phyloP scores from a whole-genome alignment of 2,888 invertebrate species.

The Drosophila kanekoi region DNA sequence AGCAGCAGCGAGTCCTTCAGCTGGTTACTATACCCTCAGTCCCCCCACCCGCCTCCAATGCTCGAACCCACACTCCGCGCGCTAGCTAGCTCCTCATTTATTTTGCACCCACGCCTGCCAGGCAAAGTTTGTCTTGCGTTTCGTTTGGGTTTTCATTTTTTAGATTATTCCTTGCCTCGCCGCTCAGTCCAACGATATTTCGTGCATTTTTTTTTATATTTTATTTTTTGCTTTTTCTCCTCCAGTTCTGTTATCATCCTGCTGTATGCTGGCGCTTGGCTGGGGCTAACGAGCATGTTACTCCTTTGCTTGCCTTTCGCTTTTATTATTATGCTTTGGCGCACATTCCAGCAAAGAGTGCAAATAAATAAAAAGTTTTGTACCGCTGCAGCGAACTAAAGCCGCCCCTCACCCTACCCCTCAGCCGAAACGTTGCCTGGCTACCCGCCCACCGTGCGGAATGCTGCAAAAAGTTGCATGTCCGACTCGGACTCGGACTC shows the following conservation, averaged over 20 bases:
- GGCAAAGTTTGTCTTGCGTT: constrained; percentile 81
- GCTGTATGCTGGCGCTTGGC: constrained; percentile 43
- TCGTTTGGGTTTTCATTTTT: constrained; percentile 81
- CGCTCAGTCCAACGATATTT: constrained; percentile 62
- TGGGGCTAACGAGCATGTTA: constrained; percentile 78
- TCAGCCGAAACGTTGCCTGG: constrained; percentile 57
- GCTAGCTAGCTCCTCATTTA: constrained; percentile 65
- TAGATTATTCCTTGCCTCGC: constrained; percentile 75
- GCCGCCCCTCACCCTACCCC: background rate
- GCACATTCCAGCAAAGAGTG: constrained; percentile 66
- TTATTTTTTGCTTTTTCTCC: constrained; percentile 19
- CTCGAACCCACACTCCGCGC: background rate
- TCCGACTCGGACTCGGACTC: constrained; percentile 39
- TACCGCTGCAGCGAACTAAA: constrained; percentile 44
- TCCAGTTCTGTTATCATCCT: constrained; percentile 45
- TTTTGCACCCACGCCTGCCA: constrained; percentile 80
- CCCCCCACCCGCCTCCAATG: background rate
- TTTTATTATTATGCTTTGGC: constrained; percentile 81
- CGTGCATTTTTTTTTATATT: constrained; percentile 19
- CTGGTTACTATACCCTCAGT: constrained; percentile 20
- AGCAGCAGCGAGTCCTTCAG: constrained; percentile 75
- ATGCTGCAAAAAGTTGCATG: constrained; percentile 77
- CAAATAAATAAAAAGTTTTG: constrained; percentile 49
- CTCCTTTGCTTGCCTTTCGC: constrained; percentile 80
- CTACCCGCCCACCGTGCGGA: constrained; percentile 42